Percentiles rank a stretch among this genome's conserved stretches.
phyloP scores from a whole-genome alignment of 2,113 vertebrate species.

The Tricholaema leucomelas region DNA sequence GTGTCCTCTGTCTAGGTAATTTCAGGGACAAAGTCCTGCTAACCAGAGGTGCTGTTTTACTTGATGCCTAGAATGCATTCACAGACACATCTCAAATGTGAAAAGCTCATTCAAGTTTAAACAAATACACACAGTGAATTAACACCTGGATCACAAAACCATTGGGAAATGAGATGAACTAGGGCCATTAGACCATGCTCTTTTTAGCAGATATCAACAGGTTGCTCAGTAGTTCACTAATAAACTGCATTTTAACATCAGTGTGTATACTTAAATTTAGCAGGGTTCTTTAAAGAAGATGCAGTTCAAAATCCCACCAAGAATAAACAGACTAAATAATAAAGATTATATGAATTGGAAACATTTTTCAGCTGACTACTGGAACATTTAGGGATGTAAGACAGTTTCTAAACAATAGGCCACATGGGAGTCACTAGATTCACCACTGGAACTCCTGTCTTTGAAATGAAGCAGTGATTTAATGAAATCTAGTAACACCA shows the following conservation, averaged over 20 bases:
- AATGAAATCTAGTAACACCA: background rate
- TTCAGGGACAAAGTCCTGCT: background rate
- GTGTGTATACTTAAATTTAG: background rate
- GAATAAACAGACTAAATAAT: background rate
- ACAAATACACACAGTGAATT: background rate
- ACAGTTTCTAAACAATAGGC: background rate
- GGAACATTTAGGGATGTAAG: background rate
- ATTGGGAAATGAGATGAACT: background rate
- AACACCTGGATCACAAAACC: background rate
- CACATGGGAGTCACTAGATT: background rate
- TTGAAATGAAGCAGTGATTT: background rate
- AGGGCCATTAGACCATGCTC: background rate
- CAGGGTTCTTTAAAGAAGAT: background rate
- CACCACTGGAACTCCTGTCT: background rate
- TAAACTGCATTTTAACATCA: background rate
- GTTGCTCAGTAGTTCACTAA: background rate
- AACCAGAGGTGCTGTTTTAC: background rate
- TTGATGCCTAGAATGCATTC: background rate
- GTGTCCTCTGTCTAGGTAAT: background rate
- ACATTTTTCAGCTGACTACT: background rate
- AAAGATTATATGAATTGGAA: background rate
- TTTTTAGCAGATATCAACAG: background rate
- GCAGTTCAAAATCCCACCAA: too few species aligned
- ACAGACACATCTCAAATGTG: background rate
- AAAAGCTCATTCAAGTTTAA: background rate